Evolutionary conservation across 2,113 vertebrate species (phyloP).

Genomic region (Gobius niger): DNA sequence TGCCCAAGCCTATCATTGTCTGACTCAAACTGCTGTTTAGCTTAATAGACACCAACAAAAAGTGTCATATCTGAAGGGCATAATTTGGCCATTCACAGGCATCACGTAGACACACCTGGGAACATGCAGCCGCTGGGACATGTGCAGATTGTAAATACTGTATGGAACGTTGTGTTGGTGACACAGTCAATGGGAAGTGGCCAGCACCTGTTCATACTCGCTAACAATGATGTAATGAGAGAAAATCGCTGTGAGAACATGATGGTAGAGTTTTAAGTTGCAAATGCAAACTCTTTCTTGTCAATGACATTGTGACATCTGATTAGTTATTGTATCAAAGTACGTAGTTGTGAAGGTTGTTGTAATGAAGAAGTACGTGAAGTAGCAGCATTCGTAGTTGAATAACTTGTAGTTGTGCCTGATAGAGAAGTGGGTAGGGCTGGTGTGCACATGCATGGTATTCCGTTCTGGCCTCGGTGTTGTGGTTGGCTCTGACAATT

Average conservation of each 20-base stretch:
- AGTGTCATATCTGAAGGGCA: slow-evolving; percentile 7
- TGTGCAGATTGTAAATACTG: slow-evolving; percentile 18
- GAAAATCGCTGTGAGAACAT: slow-evolving; percentile 12
- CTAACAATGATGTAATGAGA: slow-evolving; percentile 20
- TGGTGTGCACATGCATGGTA: too few relatives aligned
- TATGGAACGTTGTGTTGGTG: slow-evolving; percentile 28
- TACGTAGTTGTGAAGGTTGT: too few relatives aligned
- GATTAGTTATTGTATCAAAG: too few relatives aligned
- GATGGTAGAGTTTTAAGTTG: slow-evolving; percentile 3
- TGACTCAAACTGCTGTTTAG: background rate
- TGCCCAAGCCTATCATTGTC: slow-evolving; percentile 25
- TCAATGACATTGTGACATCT: background rate
- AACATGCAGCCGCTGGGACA: slow-evolving; percentile 43
- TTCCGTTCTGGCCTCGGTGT: too few relatives aligned
- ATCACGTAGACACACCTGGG: slow-evolving; percentile 20
- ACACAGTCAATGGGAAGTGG: slow-evolving; percentile 34
- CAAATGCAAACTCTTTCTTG: background rate
- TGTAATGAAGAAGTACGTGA: too few relatives aligned
- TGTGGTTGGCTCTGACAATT: too few relatives aligned
- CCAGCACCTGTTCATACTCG: slow-evolving; percentile 57
- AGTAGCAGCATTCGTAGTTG: too few relatives aligned
- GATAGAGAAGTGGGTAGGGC: too few relatives aligned
- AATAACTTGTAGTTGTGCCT: too few relatives aligned
- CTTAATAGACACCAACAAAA: slow-evolving; percentile 15
- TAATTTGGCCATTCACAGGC: slow-evolving; percentile 1